These are phyloP conservation scores for Zele albiditarsus DNA, from an alignment of 2,888 invertebrate genomes.

Conservation along the genomic window DNA sequence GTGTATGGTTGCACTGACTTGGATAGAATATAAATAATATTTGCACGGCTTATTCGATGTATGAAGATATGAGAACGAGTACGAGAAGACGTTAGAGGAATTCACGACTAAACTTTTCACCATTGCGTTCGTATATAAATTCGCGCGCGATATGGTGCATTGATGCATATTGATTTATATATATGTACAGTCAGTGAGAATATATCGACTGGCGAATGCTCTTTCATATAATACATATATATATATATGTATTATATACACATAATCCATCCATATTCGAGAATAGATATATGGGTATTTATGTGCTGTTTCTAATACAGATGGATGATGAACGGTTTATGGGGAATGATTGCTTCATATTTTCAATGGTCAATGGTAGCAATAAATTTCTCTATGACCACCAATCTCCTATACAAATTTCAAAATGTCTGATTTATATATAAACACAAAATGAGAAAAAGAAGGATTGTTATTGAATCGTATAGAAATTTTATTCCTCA, in stretches of 20 bases:
- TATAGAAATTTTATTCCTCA: no score
- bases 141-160: conserved; percentile 14
- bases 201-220: conserved; percentile 7
- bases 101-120: background rate
- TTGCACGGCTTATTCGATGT: conserved; percentile 13
- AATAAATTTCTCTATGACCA: background rate
- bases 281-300: background rate
- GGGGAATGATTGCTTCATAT: background rate
- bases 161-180: conserved; percentile 30
- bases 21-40: conserved; percentile 52
- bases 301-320: background rate
- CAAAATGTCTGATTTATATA: no score
- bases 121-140: background rate
- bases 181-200: conserved; percentile 11
- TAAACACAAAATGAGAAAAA: no score
- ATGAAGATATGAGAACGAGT: conserved; percentile 3
- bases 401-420: conserved; percentile 22
- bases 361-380: background rate
- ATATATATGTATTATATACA: no score
- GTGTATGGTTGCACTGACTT: conserved; percentile 36
- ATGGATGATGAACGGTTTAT: conserved; percentile 7
- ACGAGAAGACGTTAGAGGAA: conserved; percentile 10
- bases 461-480: no score
- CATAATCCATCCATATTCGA: no score
- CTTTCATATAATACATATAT: background rate